A percentile compares a stretch with the other conserved stretches of the same genome.
Conservation (phyloP, 2,888 invertebrate genomes). For the Microctonus hyperodae region DNA sequence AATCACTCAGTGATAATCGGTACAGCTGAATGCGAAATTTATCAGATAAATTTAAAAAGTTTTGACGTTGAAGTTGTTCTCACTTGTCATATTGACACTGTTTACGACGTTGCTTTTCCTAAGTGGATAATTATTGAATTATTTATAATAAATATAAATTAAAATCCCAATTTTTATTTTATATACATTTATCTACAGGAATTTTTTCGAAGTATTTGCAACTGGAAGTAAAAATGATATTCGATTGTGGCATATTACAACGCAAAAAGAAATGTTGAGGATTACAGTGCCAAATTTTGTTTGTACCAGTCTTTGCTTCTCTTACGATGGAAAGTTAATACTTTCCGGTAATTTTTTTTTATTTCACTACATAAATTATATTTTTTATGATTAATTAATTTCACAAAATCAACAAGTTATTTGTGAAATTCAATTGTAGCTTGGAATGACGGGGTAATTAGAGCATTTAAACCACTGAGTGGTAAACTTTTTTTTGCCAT, state of each 20-base stretch:
- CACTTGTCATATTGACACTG: constrained; percentile 82
- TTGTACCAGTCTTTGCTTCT: constrained; percentile 80
- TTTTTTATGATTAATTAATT: no score
- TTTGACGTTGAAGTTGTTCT: constrained; percentile 76
- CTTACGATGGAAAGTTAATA: constrained; percentile 81
- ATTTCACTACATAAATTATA: neutral
- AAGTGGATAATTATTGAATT: no score
- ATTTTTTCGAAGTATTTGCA: constrained; percentile 85
- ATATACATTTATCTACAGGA: constrained; percentile 66
- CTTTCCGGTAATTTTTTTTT: constrained; percentile 69
- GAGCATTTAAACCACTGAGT: constrained; percentile 83
- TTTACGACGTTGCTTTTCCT: constrained; percentile 86
- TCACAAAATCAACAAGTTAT: no score
- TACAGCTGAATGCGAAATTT: constrained; percentile 82
- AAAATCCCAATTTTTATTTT: no score
- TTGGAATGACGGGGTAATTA: constrained; percentile 85
- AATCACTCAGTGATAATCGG: constrained; percentile 75
- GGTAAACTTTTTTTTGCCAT: constrained; percentile 84
- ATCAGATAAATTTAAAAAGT: constrained; percentile 73
- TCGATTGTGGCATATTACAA: constrained; percentile 82
- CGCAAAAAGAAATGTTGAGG: constrained; percentile 81
- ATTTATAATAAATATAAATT: no score
- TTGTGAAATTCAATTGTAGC: constrained; percentile 61
- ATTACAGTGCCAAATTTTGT: constrained; percentile 88
- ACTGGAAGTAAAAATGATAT: constrained; percentile 86